Base-by-base conservation (phyloP, 2,888 invertebrate genomes). In the Synanthedon myopaeformis region DNA sequence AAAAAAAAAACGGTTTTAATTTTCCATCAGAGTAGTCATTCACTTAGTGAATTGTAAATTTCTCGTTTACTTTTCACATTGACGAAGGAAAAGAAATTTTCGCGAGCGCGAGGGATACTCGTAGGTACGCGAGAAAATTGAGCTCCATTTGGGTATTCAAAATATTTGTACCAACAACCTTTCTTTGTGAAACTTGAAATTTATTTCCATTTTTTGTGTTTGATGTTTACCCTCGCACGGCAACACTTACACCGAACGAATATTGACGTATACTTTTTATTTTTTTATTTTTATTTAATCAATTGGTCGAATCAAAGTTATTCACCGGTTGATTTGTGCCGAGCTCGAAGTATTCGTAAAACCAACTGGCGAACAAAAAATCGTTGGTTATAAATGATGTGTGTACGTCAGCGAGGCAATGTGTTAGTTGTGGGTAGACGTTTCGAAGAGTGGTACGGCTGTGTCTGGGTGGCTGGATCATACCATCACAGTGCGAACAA, bases 331-430 rank as follows among this genome's bases (percentile, higher is more conserved):
- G 45, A 45, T 45, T 45, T 45, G 45, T 45, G 14, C 14, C 14
- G 45, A 13, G 12, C 51, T 49, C 48, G 54, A 52, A 52, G 59
- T 62, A 65, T 69, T 66, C 67, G 69, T 63, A 70, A 72, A 76
- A 70, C 70, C 73, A 72, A 74, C 70, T 71, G 71, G 60, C 63
- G 58, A 62, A 74, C 72, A 76, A 76, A 78, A 75, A 75, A 66
- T 61, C 59, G 65, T 70, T 65, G 70, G 68, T 71, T 63, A 78
- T 74, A 76, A 79, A 78, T 77, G 61, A 76, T 73, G 69, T 73
- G 76, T 70, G 71, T 66, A 67, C 66, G 76, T 72, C 74, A 73
- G 69, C 74, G 69, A 62, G 72, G 69, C 73, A 69, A 62, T 58
- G 61, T 62, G 63, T 49, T 50, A 60, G 66, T 54, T 66, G 64